A percentile compares a stretch with the other conserved stretches of the same genome.
Conservation (phyloP, 2,797 vertebrate species). For the Paedocypris micromegethes region DNA sequence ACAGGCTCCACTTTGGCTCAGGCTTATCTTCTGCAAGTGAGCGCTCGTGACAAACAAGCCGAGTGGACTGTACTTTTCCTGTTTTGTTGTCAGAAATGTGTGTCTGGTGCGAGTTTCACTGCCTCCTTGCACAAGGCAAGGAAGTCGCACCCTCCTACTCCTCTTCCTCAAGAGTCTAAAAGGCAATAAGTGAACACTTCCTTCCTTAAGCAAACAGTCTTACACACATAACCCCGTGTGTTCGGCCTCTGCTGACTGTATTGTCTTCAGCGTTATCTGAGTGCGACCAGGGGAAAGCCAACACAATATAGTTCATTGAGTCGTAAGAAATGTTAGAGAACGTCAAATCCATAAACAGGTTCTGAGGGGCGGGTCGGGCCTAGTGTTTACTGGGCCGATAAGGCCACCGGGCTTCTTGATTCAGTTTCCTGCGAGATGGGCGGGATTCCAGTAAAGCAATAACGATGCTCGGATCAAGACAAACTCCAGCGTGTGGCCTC, state of each 20-base stretch:
- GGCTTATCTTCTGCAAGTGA: slow-evolving; percentile 41
- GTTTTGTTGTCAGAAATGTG: slow-evolving; percentile 49
- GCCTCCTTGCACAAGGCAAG: slow-evolving; percentile 49
- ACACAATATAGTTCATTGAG: slow-evolving; percentile 45
- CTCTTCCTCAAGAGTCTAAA: slow-evolving; percentile 46
- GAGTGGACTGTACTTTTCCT: slow-evolving; percentile 46
- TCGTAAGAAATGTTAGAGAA: slow-evolving; percentile 34
- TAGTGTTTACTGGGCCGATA: slow-evolving; percentile 28
- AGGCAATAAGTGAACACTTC: slow-evolving; percentile 41
- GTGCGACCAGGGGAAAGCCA: slow-evolving; percentile 37
- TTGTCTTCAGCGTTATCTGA: slow-evolving; percentile 43
- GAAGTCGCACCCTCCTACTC: slow-evolving; percentile 49
- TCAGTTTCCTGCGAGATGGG: slow-evolving; percentile 26
- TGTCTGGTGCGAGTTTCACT: slow-evolving; percentile 35
- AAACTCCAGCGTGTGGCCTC: slow-evolving; percentile 25
- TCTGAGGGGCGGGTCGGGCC: slow-evolving; percentile 8
- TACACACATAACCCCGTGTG: slow-evolving; percentile 30
- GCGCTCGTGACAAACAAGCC: slow-evolving; percentile 48
- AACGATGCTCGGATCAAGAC: slow-evolving; percentile 31
- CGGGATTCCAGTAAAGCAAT: slow-evolving; percentile 5
- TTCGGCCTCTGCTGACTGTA: slow-evolving; percentile 26
- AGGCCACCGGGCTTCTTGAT: slow-evolving; percentile 8
- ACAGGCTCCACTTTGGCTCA: slow-evolving; percentile 39
- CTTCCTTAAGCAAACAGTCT: slow-evolving; percentile 39
- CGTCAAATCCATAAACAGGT: slow-evolving; percentile 35